A percentile compares a stretch with the other conserved stretches of the same genome.
Conservation (phyloP, 1,140 invertebrate species). For the Drosophila burlai region DNA sequence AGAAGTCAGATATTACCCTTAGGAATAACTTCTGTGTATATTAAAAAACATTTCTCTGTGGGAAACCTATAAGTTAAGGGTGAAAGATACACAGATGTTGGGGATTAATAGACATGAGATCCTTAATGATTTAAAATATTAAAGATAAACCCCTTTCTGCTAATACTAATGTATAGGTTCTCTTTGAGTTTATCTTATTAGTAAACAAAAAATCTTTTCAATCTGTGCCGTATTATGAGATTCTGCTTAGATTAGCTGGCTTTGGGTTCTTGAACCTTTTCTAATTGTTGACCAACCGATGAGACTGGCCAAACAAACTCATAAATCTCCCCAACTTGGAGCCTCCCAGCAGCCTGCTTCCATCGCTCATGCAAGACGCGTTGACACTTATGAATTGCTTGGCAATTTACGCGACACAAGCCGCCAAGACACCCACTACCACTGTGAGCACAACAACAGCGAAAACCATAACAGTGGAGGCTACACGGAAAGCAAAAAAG, state of each 20-base stretch:
- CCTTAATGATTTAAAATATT: too few relatives aligned
- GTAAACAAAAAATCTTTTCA: background rate
- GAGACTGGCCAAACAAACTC: constrained; percentile 31
- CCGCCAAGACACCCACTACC: constrained; percentile 65
- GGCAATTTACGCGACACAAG: constrained; percentile 77
- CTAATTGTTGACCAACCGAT: constrained; percentile 52
- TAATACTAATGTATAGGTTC: background rate
- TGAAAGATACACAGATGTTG: background rate
- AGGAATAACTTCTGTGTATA: background rate
- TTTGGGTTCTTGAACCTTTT: constrained; percentile 21
- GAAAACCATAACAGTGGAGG: background rate
- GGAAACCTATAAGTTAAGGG: too few relatives aligned
- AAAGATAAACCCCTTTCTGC: background rate
- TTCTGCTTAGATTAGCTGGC: background rate
- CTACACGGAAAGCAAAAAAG: constrained; percentile 10
- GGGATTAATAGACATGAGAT: too few relatives aligned
- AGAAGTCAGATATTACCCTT: background rate
- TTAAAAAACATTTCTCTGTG: background rate
- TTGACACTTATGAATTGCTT: constrained; percentile 82
- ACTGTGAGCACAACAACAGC: constrained; percentile 5
- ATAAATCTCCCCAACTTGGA: constrained; percentile 57
- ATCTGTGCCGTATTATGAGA: background rate
- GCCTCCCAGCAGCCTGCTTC: constrained; percentile 6
- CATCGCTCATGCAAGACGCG: constrained; percentile 45
- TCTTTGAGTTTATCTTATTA: background rate